phyloP scores from a whole-genome alignment of 2,888 invertebrate species.

The Sussaba pulchella region DNA sequence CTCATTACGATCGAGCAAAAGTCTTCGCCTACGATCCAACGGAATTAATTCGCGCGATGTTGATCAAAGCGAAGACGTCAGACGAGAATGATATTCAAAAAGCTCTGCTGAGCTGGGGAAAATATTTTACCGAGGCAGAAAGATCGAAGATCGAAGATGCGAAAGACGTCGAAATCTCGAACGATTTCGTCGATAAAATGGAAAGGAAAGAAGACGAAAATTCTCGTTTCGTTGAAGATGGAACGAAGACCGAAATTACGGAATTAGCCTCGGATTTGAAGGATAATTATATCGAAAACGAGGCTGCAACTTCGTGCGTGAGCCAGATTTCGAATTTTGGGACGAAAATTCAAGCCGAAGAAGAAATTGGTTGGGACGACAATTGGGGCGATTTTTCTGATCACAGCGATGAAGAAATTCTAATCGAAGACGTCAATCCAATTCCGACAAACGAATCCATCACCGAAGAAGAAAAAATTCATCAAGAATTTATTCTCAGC shows the following conservation, averaged over 20 bases:
- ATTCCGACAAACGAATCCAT: constrained; percentile 49
- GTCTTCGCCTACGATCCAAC: constrained; percentile 76
- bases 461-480: constrained; percentile 12
- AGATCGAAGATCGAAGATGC: constrained; percentile 21
- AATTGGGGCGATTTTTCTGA: constrained; percentile 80
- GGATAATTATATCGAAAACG: not conserved
- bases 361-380: constrained; percentile 74
- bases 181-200: constrained; percentile 17
- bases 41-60: constrained; percentile 74
- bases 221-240: constrained; percentile 33
- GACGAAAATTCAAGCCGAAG: constrained; percentile 43
- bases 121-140: constrained; percentile 20
- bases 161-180: constrained; percentile 28
- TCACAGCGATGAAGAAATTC: constrained; percentile 65
- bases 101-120: constrained; percentile 71
- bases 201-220: constrained; percentile 20
- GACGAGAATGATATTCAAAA: constrained; percentile 65
- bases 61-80: constrained; percentile 41
- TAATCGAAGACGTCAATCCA: constrained; percentile 58
- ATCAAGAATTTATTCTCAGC: constrained; percentile 48
- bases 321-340: constrained; percentile 58
- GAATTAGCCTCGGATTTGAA: not conserved
- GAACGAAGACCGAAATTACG: constrained; percentile 14
- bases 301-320: constrained; percentile 41
- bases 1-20: constrained; percentile 69